Evolutionary conservation across 1,140 invertebrate genomes (phyloP).

Genomic region (Trichoplusia ni): DNA sequence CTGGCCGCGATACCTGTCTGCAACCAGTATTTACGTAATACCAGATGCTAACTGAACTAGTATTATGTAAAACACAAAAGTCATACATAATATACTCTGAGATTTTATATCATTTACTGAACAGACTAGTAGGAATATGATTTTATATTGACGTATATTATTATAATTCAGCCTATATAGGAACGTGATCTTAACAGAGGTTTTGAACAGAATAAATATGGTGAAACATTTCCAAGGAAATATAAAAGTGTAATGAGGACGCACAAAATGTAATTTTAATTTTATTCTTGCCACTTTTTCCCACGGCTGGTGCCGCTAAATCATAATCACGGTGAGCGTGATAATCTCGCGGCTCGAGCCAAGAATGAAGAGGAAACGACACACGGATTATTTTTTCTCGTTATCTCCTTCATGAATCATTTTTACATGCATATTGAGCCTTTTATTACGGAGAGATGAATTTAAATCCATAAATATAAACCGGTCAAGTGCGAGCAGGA

Average conservation of each 20-base stretch:
- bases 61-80: constrained; percentile 18
- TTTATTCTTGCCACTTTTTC: constrained; percentile 58
- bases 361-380: constrained; percentile 56
- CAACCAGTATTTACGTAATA: constrained; percentile 51
- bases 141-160: no score
- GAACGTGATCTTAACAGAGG: no score
- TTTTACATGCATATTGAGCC: constrained; percentile 28
- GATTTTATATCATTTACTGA: no score
- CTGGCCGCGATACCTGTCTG: constrained; percentile 49
- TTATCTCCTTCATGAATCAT: constrained; percentile 47
- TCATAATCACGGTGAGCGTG: constrained; percentile 64
- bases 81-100: not conserved
- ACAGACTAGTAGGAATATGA: no score
- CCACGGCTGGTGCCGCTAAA: constrained; percentile 58
- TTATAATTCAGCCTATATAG: no score
- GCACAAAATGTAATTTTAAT: constrained; percentile 69
- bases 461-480: not conserved
- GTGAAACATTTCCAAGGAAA: constrained; percentile 11
- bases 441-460: not conserved
- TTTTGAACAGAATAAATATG: constrained; percentile 26
- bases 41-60: constrained; percentile 29
- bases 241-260: constrained; percentile 48
- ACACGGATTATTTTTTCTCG: constrained; percentile 56
- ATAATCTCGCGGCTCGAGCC: constrained; percentile 43
- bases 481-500: no score